A percentile compares a stretch with the other conserved stretches of the same genome.
phyloP scores from a whole-genome alignment of 1,140 invertebrate genomes.

The Drosophila watanabei region DNA sequence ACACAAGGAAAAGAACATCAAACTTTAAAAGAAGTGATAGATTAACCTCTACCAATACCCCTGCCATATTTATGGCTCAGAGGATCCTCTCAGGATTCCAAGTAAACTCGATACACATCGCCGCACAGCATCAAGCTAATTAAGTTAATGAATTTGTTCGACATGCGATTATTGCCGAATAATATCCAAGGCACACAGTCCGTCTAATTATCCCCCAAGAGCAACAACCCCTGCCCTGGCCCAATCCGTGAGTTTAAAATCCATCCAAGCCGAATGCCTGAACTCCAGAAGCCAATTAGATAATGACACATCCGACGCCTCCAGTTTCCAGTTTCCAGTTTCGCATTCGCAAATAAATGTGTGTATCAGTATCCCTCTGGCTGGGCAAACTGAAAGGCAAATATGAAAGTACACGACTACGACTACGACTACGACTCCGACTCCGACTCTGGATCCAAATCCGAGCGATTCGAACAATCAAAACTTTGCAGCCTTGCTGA shows the following conservation, averaged over 20 bases:
- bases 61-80: not conserved
- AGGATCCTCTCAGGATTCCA: not conserved
- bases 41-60: not conserved
- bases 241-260: not conserved
- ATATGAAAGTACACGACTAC: constrained; percentile 19
- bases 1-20: no score
- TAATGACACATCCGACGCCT: constrained; percentile 16
- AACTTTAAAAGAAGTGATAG: no score
- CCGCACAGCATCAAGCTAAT: not conserved
- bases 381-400: not conserved
- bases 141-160: constrained; percentile 11
- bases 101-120: not conserved
- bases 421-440: not conserved
- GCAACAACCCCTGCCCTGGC: no score
- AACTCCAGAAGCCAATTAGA: constrained; percentile 19
- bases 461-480: constrained; percentile 26
- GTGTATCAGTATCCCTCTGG: not conserved
- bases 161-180: constrained; percentile 3
- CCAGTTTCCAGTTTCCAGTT: not conserved
- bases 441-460: not conserved
- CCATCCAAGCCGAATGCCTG: not conserved
- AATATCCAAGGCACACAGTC: constrained; percentile 3
- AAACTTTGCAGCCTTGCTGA: constrained; percentile 22
- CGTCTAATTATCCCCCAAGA: not conserved
- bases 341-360: not conserved